These are phyloP conservation scores for Petrosia ficiformis DNA, from an alignment of 37 sponge, comb jelly and placozoan genomes.

Conservation along the genomic window DNA sequence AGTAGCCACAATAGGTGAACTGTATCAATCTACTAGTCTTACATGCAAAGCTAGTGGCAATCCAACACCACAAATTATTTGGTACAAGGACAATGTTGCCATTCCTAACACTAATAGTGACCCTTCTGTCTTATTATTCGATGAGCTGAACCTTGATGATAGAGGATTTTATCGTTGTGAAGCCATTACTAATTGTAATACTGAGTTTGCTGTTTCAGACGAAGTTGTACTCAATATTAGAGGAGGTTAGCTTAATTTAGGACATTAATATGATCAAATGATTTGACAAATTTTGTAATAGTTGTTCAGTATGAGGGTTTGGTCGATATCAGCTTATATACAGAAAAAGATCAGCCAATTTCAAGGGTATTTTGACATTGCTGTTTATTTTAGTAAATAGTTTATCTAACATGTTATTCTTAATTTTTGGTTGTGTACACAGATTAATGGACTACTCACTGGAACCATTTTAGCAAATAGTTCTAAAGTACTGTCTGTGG, in stretches of 20 bases:
- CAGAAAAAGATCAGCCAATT: no score
- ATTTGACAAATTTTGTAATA: no score
- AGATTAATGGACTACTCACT: no score
- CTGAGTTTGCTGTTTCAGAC: neutral
- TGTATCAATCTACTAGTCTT: neutral
- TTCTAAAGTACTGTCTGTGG: no score
- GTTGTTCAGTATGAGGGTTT: no score
- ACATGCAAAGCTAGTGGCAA: neutral
- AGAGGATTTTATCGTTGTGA: conserved; percentile 39
- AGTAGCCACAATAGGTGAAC: neutral
- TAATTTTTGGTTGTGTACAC: no score
- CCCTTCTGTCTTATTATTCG: conserved; percentile 1
- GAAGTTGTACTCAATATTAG: neutral
- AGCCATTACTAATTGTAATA: neutral
- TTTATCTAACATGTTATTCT: no score
- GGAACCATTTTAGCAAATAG: no score
- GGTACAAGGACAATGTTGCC: neutral
- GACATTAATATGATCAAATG: neutral
- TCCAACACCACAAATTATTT: neutral
- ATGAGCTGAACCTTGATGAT: conserved; percentile 13
- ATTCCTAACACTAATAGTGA: neutral
- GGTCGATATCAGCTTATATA: no score
- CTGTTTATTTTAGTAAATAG: no score
- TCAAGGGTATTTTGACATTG: no score
- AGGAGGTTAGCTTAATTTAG: neutral